phyloP scores from a whole-genome alignment of 2,113 vertebrate species.

The Isurus oxyrinchus region DNA sequence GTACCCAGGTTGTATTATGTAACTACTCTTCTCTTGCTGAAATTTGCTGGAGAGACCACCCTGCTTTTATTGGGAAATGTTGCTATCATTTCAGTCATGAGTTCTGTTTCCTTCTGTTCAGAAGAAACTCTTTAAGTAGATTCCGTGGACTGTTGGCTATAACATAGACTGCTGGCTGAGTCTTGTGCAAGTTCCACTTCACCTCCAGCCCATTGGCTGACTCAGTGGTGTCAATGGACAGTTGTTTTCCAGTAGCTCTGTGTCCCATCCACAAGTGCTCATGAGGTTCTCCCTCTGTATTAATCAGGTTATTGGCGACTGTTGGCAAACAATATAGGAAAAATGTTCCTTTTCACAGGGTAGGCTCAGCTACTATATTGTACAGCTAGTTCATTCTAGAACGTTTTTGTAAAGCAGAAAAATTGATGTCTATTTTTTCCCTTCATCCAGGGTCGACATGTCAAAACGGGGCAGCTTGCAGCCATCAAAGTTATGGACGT shows the following conservation, averaged over 20 bases:
- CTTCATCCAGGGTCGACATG: constrained; percentile 70
- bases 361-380: background rate
- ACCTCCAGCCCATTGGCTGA: background rate
- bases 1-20: background rate
- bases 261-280: background rate
- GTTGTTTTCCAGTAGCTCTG: background rate
- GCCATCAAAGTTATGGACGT: constrained; percentile 95
- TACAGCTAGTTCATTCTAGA: background rate
- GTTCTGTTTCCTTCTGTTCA: background rate
- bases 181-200: background rate
- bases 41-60: background rate
- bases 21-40: background rate
- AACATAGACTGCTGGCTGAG: background rate
- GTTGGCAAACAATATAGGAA: background rate
- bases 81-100: background rate
- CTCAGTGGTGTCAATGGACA: too few relatives aligned
- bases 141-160: background rate
- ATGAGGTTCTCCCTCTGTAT: background rate
- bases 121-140: background rate
- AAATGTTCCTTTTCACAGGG: background rate
- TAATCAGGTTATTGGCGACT: background rate
- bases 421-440: background rate
- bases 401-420: background rate
- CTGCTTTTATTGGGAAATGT: background rate
- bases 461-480: constrained; percentile 85